Percentiles rank a stretch among this genome's conserved stretches.
Evolutionary conservation across 92 coral and sea anemone genomes (phyloP).

Genomic region (Umimayanthus chanpuru): DNA sequence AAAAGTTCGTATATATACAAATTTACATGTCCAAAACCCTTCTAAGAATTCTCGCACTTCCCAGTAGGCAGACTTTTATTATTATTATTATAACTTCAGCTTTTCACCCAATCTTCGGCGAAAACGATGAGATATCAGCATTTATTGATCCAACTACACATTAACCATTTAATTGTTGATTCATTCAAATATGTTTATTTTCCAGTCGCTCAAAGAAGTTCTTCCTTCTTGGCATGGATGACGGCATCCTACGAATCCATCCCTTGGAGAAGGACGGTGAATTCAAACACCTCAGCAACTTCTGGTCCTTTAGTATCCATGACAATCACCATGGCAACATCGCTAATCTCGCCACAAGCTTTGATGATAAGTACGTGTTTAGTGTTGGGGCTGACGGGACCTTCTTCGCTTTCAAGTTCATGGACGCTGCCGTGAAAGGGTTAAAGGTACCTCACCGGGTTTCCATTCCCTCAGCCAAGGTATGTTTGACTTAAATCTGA

Average conservation of each 20-base stretch:
- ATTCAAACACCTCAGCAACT: conserved; percentile 76
- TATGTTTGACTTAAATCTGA: conserved; percentile 11
- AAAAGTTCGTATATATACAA: too few species aligned
- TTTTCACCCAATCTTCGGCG: neutral
- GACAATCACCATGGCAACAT: conserved; percentile 93
- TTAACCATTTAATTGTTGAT: neutral
- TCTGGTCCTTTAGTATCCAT: conserved; percentile 93
- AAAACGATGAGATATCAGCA: too few species aligned
- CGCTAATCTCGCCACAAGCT: conserved; percentile 83
- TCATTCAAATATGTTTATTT: neutral
- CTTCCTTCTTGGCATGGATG: conserved; percentile 92
- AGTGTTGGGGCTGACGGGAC: conserved; percentile 94
- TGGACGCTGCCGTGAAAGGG: conserved; percentile 95
- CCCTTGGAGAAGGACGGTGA: conserved; percentile 81
- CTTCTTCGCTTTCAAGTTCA: conserved; percentile 93
- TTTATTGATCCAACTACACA: too few species aligned
- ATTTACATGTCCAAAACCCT: too few species aligned
- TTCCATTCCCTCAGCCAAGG: conserved; percentile 94
- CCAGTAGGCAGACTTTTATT: too few species aligned
- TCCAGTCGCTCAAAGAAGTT: conserved; percentile 82
- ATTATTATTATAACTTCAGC: too few species aligned
- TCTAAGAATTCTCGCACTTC: too few species aligned
- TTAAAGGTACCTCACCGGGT: conserved; percentile 82
- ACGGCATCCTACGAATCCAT: conserved; percentile 90
- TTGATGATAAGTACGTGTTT: conserved; percentile 96